These are phyloP conservation scores for Cepphus grylle DNA, from an alignment of 2,113 vertebrate genomes.

Conservation along the genomic window DNA sequence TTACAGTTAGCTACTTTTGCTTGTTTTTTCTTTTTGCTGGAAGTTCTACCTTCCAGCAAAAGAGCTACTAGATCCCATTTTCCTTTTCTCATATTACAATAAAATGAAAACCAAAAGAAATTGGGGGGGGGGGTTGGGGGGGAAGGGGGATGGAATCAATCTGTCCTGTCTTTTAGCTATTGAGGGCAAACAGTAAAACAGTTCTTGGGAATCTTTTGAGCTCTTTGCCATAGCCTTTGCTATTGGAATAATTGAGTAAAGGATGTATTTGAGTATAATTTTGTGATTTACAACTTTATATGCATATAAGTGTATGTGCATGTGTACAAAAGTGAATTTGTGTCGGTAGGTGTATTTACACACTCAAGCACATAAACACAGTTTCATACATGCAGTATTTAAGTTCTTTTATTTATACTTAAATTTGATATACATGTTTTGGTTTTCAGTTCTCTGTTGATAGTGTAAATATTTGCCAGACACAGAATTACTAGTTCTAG, in stretches of 20 bases:
- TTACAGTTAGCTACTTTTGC: background rate
- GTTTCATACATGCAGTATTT: background rate
- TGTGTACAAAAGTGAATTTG: background rate
- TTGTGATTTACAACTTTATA: background rate
- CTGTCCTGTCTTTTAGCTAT: background rate
- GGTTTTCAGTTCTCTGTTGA: background rate
- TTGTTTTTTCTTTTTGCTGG: background rate
- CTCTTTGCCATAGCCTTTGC: background rate
- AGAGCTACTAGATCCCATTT: background rate
- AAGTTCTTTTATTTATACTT: background rate
- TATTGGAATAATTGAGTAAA: background rate
- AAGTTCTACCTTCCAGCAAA: background rate
- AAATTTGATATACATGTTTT: background rate
- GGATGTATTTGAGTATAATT: background rate
- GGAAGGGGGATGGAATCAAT: accelerated
- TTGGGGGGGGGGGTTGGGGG: accelerated
- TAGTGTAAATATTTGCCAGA: background rate
- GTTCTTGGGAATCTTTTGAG: background rate
- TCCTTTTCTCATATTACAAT: background rate
- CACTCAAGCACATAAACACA: background rate
- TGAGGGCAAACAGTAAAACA: background rate
- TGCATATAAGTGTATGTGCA: background rate
- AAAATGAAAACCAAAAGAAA: background rate
- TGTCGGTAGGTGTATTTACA: background rate
- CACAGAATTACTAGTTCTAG: background rate